Evolutionary conservation across 1,140 invertebrate species (phyloP).

Genomic region (Drosophila varians): DNA sequence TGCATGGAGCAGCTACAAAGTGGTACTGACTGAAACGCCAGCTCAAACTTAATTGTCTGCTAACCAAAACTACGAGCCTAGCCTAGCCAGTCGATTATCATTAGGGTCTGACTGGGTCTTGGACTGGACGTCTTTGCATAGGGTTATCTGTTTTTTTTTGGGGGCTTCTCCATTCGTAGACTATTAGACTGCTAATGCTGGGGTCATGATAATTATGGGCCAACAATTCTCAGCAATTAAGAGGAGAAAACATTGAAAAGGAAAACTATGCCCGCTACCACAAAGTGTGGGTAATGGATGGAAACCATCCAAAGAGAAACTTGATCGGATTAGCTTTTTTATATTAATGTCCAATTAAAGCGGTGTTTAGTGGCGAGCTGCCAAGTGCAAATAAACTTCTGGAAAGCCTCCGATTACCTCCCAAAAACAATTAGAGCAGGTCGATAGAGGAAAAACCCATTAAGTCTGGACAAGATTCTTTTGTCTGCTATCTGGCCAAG

Average conservation of each 20-base stretch:
- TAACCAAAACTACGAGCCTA: conserved; percentile 28
- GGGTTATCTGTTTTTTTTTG: conserved; percentile 33
- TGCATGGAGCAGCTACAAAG: conserved; percentile 30
- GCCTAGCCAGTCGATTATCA: conserved; percentile 41
- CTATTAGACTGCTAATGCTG: conserved; percentile 1
- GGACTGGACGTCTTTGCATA: background rate
- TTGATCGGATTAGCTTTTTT: background rate
- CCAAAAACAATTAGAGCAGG: no score
- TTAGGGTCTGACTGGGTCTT: conserved; percentile 27
- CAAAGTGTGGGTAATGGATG: conserved; percentile 30
- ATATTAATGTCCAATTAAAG: conserved; percentile 1
- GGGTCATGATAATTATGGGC: conserved; percentile 32
- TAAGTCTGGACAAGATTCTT: background rate
- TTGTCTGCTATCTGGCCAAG: background rate
- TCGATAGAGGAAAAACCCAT: background rate
- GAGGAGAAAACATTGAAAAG: conserved; percentile 34
- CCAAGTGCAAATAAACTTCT: background rate
- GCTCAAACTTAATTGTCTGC: conserved; percentile 30
- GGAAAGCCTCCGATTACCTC: background rate
- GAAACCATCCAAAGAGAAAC: conserved; percentile 29
- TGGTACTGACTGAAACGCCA: conserved; percentile 28
- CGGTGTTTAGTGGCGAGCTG: conserved; percentile 3
- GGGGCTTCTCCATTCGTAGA: conserved; percentile 7
- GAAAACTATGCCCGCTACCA: conserved; percentile 24
- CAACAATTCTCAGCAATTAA: conserved; percentile 38